Conservation (phyloP, 2,797 vertebrate species). For the Erpetoichthys calabaricus region DNA sequence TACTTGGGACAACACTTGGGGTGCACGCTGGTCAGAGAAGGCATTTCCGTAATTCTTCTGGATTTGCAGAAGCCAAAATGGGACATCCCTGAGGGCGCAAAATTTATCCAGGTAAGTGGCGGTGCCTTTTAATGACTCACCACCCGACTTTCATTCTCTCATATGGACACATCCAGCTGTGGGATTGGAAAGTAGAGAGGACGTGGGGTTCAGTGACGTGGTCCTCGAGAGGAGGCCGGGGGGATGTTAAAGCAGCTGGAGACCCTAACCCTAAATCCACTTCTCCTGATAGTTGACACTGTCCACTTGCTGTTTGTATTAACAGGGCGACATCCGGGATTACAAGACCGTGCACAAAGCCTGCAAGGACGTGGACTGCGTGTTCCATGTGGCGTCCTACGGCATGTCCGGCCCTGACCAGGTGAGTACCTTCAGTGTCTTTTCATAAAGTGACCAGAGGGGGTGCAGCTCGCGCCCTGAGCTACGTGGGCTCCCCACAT, state of each 20-base stretch:
- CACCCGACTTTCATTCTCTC: too few species aligned
- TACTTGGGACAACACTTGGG: constrained; percentile 79
- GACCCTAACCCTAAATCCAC: too few species aligned
- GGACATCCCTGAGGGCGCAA: constrained; percentile 50
- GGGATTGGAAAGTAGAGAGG: too few species aligned
- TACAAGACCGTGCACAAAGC: constrained; percentile 47
- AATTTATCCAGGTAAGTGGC: constrained; percentile 64
- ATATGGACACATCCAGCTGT: too few species aligned
- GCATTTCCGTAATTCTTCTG: constrained; percentile 61
- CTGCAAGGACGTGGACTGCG: constrained; percentile 69
- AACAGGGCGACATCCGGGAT: constrained; percentile 73
- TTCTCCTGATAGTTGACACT: too few species aligned
- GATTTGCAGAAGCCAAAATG: constrained; percentile 56
- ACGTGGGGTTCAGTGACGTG: too few species aligned
- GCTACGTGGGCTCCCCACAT: too few species aligned
- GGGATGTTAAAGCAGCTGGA: too few species aligned
- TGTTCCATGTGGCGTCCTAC: constrained; percentile 80
- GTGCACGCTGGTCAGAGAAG: constrained; percentile 52
- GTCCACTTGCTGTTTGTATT: constrained; percentile 8
- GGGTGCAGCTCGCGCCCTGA: too few species aligned
- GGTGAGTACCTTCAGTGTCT: constrained; percentile 37
- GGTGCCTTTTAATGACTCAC: neutral
- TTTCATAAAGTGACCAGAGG: too few species aligned
- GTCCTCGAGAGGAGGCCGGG: too few species aligned
- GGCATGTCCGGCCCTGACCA: constrained; percentile 82